phyloP scores from a whole-genome alignment of 2,113 vertebrate genomes.

The Erythrolamprus reginae region DNA sequence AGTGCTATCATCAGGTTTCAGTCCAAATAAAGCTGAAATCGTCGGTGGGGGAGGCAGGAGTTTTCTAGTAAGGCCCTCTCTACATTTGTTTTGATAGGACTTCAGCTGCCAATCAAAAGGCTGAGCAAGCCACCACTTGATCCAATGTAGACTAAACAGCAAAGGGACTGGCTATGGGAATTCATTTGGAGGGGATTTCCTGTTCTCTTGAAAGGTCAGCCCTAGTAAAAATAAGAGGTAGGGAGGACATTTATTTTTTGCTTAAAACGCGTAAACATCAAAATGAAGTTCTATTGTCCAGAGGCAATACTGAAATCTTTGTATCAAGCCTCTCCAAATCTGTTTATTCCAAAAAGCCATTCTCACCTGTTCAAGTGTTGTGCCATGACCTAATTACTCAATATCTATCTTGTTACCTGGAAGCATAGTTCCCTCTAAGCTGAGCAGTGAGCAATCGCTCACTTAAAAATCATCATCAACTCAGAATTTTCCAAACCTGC shows the following conservation, averaged over 20 bases:
- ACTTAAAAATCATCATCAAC: too few relatives aligned
- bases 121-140: conserved; percentile 58
- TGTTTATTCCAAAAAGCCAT: neutral
- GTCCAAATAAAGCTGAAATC: conserved; percentile 68
- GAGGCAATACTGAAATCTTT: neutral
- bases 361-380: neutral
- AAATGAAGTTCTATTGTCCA: conserved; percentile 23
- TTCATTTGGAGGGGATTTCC: conserved; percentile 70
- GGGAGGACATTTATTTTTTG: conserved; percentile 27
- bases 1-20: conserved; percentile 64
- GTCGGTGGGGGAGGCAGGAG: conserved; percentile 21
- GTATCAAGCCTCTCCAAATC: neutral
- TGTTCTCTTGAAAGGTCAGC: conserved; percentile 64
- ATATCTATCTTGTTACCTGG: neutral
- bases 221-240: conserved; percentile 43
- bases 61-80: conserved; percentile 57
- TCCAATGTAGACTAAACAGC: conserved; percentile 73
- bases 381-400: neutral
- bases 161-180: conserved; percentile 62
- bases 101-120: conserved; percentile 70
- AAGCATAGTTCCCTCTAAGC: too few relatives aligned
- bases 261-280: conserved; percentile 7
- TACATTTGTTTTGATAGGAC: conserved; percentile 68
- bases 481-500: too few relatives aligned
- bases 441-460: too few relatives aligned